Conservation (phyloP, 2,888 invertebrate genomes). For the Drosophila kambysellisi region DNA sequence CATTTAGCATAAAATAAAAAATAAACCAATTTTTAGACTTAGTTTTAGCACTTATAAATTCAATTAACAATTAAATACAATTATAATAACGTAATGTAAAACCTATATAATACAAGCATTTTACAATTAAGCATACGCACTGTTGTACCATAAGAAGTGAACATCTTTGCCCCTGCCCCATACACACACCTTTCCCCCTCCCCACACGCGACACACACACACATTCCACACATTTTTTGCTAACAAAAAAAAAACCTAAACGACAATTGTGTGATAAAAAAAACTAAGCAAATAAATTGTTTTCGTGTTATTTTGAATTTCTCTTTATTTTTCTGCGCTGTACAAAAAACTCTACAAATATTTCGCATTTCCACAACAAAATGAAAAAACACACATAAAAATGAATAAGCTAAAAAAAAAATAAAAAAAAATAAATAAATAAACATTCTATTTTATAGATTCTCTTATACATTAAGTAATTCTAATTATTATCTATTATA, state of each 20-base stretch:
- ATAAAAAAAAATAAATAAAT: constrained; percentile 15
- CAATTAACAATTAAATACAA: constrained; percentile 48
- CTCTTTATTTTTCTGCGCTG: constrained; percentile 45
- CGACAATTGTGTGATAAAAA: constrained; percentile 75
- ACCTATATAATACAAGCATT: constrained; percentile 45
- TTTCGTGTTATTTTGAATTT: constrained; percentile 56
- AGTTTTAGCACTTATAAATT: constrained; percentile 65
- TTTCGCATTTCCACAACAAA: constrained; percentile 33
- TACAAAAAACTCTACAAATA: constrained; percentile 53
- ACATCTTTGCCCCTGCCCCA: constrained; percentile 25
- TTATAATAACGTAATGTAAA: constrained; percentile 48
- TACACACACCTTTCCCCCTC: constrained; percentile 24
- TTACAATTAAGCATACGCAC: constrained; percentile 76
- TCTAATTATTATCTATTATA: constrained; percentile 81
- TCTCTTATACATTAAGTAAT: constrained; percentile 78
- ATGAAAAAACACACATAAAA: constrained; percentile 18
- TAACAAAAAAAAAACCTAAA: constrained; percentile 44
- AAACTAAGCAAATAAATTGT: constrained; percentile 41
- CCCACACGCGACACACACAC: constrained; percentile 16
- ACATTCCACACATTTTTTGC: constrained; percentile 44
- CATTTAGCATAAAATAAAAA: constrained; percentile 32
- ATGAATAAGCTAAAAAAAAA: constrained; percentile 20
- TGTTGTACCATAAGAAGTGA: constrained; percentile 67
- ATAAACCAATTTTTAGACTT: constrained; percentile 63
- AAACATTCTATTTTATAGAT: constrained; percentile 75